phyloP scores from a whole-genome alignment of 2,888 invertebrate genomes.

The Drosophila acutilabella region DNA sequence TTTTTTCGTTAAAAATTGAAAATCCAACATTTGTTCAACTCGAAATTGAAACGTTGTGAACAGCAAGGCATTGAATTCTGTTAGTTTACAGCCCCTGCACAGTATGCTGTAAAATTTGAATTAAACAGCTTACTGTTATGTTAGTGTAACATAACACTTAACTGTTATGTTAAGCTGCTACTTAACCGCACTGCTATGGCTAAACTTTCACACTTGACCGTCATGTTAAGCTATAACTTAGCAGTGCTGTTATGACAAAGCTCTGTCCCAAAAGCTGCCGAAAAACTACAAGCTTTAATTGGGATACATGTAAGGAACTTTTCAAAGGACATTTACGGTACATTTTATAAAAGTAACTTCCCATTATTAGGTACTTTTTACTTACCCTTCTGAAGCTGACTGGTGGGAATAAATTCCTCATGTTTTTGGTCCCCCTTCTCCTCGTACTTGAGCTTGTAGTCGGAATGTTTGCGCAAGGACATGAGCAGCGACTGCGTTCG shows the following conservation, averaged over 20 bases:
- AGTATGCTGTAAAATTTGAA: background rate
- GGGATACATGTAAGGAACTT: background rate
- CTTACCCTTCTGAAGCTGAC: conserved; percentile 82
- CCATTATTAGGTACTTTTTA: background rate
- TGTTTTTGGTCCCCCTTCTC: conserved; percentile 85
- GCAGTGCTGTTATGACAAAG: background rate
- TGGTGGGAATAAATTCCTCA: conserved; percentile 85
- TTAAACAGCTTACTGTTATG: background rate
- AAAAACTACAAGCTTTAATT: background rate
- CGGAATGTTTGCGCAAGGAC: conserved; percentile 84
- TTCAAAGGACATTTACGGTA: background rate
- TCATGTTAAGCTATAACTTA: background rate
- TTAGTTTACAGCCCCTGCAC: background rate
- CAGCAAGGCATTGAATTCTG: background rate
- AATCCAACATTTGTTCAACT: too few species aligned
- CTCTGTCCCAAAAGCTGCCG: conserved; percentile 17
- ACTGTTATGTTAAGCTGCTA: background rate
- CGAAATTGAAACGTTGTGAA: background rate
- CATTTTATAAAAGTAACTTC: background rate
- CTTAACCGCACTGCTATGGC: background rate
- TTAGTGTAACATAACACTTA: background rate
- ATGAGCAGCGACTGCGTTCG: conserved; percentile 91
- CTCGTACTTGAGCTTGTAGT: conserved; percentile 85
- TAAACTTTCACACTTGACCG: too few species aligned
- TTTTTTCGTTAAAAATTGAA: too few species aligned